Evolutionary conservation across 2,888 invertebrate species (phyloP).

Genomic region (Biston betularia): DNA sequence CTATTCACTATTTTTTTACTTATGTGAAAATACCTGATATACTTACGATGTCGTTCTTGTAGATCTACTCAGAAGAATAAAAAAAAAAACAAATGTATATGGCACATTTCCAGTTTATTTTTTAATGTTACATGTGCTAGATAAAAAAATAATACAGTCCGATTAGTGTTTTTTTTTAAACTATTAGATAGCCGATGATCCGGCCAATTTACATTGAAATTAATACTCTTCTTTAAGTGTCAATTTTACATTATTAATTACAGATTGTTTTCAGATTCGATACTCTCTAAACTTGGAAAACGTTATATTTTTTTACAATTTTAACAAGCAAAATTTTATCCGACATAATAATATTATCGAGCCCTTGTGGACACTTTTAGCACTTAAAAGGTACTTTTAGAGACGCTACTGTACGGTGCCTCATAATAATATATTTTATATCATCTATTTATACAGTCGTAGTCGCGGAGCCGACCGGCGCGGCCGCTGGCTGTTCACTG

Average conservation of each 20-base stretch:
- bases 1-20: too few species aligned
- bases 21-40: too few species aligned
- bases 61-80: too few species aligned
- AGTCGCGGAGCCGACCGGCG: constrained; percentile 51
- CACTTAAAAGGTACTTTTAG: constrained; percentile 65
- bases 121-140: constrained; percentile 82
- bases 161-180: constrained; percentile 78
- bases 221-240: constrained; percentile 47
- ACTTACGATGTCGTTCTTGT: too few species aligned
- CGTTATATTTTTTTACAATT: constrained; percentile 70
- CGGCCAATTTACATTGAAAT: constrained; percentile 44
- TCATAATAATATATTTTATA: constrained; percentile 67
- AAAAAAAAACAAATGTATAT: constrained; percentile 65
- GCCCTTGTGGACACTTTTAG: constrained; percentile 62
- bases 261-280: constrained; percentile 54
- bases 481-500: constrained; percentile 49
- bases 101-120: constrained; percentile 86
- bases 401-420: constrained; percentile 69
- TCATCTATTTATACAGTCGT: constrained; percentile 79
- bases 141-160: constrained; percentile 86
- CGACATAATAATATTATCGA: constrained; percentile 62
- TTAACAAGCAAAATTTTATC: constrained; percentile 75
- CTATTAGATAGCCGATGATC: constrained; percentile 54
- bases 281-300: constrained; percentile 75
- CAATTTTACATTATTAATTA: constrained; percentile 53